These are phyloP conservation scores for Amphiprion percula DNA, from an alignment of 2,113 vertebrate genomes.

Conservation along the genomic window DNA sequence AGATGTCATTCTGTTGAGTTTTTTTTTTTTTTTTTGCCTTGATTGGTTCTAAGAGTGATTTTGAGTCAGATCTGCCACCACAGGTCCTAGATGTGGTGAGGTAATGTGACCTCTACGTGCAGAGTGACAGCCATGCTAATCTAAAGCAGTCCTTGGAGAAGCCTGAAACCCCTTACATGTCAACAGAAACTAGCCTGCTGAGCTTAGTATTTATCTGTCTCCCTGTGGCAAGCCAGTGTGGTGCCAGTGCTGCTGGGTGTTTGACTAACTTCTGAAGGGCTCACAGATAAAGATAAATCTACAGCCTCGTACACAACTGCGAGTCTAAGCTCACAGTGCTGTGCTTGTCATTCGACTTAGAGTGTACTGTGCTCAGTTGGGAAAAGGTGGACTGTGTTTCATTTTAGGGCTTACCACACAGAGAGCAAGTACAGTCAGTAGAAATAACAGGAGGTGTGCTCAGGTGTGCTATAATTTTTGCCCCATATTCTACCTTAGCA, in stretches of 20 bases:
- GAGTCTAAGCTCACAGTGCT: conserved; percentile 42
- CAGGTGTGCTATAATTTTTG: conserved; percentile 57
- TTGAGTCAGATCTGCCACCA: conserved; percentile 24
- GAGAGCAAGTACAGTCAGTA: conserved; percentile 37
- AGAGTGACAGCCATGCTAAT: conserved; percentile 72
- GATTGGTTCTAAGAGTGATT: conserved; percentile 28
- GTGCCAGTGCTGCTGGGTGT: conserved; percentile 61
- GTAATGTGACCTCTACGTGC: conserved; percentile 69
- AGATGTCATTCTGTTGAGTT: not conserved
- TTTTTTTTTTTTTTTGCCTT: conserved; percentile 2
- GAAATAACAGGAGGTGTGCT: conserved; percentile 67
- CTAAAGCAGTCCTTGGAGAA: conserved; percentile 62
- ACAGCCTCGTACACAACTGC: conserved; percentile 35
- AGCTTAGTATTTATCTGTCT: conserved; percentile 68
- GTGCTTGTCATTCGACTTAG: conserved; percentile 54
- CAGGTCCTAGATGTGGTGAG: conserved; percentile 34
- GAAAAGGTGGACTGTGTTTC: conserved; percentile 45
- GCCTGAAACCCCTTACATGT: conserved; percentile 68
- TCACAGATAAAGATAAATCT: conserved; percentile 66
- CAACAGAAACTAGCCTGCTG: conserved; percentile 77
- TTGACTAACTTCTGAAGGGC: conserved; percentile 66
- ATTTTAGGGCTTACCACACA: conserved; percentile 57
- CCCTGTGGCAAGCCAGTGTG: conserved; percentile 66
- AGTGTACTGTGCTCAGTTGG: conserved; percentile 27
- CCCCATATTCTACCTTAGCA: conserved; percentile 65